A percentile compares a stretch with the other conserved stretches of the same genome.
phyloP scores from a whole-genome alignment of 2,797 vertebrate genomes.

The Tapirus indicus region DNA sequence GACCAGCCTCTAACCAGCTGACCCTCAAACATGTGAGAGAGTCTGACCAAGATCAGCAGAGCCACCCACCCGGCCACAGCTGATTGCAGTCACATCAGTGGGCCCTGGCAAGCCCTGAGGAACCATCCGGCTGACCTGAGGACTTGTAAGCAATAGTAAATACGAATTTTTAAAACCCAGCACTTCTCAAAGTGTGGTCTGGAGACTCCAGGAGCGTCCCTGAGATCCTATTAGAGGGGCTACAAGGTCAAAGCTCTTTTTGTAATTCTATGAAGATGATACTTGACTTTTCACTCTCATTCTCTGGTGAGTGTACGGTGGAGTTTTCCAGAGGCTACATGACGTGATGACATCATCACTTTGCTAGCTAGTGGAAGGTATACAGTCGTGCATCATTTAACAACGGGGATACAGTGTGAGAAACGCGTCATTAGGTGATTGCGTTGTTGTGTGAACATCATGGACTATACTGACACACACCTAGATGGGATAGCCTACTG shows the following conservation, averaged over 20 bases:
- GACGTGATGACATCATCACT: not conserved
- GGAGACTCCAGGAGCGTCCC: not conserved
- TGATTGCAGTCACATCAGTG: not conserved
- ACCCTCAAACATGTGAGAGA: not conserved
- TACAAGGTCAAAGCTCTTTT: not conserved
- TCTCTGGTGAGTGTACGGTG: not conserved
- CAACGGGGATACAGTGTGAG: no score
- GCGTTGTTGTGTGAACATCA: no score
- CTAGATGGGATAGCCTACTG: no score
- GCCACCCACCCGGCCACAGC: not conserved
- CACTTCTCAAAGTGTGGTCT: not conserved
- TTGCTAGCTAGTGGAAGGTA: not conserved
- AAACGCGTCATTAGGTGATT: no score
- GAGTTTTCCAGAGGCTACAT: not conserved
- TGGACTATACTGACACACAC: no score
- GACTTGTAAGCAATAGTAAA: not conserved
- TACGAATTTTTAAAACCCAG: not conserved
- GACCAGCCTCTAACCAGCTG: not conserved
- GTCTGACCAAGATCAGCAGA: not conserved
- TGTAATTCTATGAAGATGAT: not conserved
- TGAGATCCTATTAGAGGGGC: not conserved
- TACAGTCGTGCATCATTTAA: no score
- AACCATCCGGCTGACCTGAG: not conserved
- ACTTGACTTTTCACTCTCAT: not conserved
- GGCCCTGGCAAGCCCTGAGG: not conserved